A percentile compares a stretch with the other conserved stretches of the same genome.
These are phyloP conservation scores for Corythornis cristatus DNA, from an alignment of 2,113 vertebrate genomes.

Conservation along the genomic window DNA sequence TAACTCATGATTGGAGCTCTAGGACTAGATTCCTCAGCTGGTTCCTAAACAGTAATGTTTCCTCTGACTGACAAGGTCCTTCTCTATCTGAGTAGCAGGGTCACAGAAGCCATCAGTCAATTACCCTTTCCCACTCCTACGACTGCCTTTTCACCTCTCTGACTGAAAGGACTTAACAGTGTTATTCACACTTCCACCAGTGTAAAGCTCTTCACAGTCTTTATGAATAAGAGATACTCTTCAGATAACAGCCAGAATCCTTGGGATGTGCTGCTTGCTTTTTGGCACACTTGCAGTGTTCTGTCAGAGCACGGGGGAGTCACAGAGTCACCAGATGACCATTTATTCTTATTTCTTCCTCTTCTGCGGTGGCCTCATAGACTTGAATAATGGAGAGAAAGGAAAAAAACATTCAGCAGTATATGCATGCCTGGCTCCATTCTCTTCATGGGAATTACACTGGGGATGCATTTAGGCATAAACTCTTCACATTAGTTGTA, in stretches of 20 bases:
- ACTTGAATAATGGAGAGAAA: neutral
- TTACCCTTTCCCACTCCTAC: conserved; percentile 52
- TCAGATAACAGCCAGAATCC: neutral
- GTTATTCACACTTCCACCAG: conserved; percentile 46
- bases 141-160: conserved; percentile 49
- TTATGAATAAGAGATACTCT: conserved; percentile 35
- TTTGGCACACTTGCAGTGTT: neutral
- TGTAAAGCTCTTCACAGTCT: conserved; percentile 37
- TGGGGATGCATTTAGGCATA: neutral
- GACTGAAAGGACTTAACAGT: conserved; percentile 36
- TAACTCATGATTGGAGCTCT: neutral
- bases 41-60: conserved; percentile 18
- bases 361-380: neutral
- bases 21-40: neutral
- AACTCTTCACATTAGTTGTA: neutral
- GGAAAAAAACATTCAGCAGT: neutral
- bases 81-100: conserved; percentile 14
- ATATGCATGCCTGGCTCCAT: neutral
- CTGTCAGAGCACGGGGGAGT: neutral
- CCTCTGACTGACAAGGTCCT: conserved; percentile 53
- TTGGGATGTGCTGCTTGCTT: neutral
- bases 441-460: neutral
- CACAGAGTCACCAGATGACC: neutral
- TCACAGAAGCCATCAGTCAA: conserved; percentile 58
- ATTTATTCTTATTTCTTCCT: neutral